Base-by-base conservation (phyloP, 2,888 invertebrate genomes). In the Caenorhabditis imperialis region DNA sequence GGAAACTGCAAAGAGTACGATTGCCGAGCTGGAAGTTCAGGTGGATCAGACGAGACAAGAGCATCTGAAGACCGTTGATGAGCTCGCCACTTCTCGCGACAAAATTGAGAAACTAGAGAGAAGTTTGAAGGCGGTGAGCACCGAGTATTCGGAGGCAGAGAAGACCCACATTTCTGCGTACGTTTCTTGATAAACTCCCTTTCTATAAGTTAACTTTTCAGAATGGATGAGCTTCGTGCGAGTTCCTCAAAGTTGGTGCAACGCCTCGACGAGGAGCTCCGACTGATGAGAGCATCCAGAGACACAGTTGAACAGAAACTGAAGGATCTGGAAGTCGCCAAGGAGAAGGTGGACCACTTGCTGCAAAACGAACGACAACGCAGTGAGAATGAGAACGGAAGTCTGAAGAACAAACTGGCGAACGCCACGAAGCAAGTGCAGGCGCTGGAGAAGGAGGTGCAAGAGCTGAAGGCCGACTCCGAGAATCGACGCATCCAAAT, bases 331-430 rank as follows among this genome's bases (percentile, higher is more conserved):
- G 51, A 57, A 25, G 60, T 48, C 20, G 45, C 51, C 10, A 72
- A 72, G 16, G 72, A 72, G n/a, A 72, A 65, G 38, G 63, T 61
- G 8, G 65, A 61, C 8, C 55, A 73, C 48, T 42, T 67, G 14
- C 38, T 73, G n/a, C 54, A 67, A 16, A 67, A 63, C 37, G 73
- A 73, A 40, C 10, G 61, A 51, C 48, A 65, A 27, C 30, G 73
- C 2, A 51, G 53, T 38, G 73, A 73, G 25, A 67, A 44, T 23
- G 73, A 73, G 44, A 65, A 60, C n/a, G 54, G 55, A 18, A 50
- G 44, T 23, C 22, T 65, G 48, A 65, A 60, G 16, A 30, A 6
- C 30, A 73, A 73, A 14, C 37, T 67, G 42, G 25, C 40, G 12
- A 35, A 22, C 16, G 50, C 74, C 3, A 53, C 23, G 6, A 57